Base-by-base conservation (phyloP, 2,888 invertebrate genomes). In the Xylota segnis region DNA sequence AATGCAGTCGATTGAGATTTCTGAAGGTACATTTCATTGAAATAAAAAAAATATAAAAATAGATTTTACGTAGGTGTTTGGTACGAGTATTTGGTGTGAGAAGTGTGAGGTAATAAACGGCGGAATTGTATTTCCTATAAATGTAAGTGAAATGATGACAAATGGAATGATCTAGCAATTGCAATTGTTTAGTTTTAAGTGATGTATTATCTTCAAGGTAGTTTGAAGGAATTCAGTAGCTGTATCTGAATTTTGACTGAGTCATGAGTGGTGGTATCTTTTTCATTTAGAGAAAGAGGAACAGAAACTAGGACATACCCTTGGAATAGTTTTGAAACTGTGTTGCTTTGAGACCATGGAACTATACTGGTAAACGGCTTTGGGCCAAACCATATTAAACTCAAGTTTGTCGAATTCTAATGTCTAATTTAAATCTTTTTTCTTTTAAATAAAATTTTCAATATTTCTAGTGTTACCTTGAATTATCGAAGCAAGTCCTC, bases 61-160 rank as follows among this genome's bases (percentile, higher is more conserved):
- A 84, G 71, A 84, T 23, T 63, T 63, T 47, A 81, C 65, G 81
- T 84, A 76, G 84, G 81, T 76, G 84, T 59, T 78, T 16, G 61
- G 32, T 71, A n/a, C 34, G 56, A 32, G 29, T 37, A n/a, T 65
- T 34, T n/a, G 7, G 27, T 10, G 43, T 9, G 61, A 66, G 32
- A 59, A 5, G 18, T 56, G 40, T 52, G 40, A 50, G 68, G 76
- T 68, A 63, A 50, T 43, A 27, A 7, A 76, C 63, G 12, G 34
- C 43, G 32, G 7, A 34, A 72, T 47, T 76, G 47, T 16, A 12
- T 61, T 72, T 54, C 45, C 56, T 59, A 27, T 47, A 27, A 23
- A 56, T 58, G 43, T 47, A 29, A 65, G 14, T 47, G 43, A 59
- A 50, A 52, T 32, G 83, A 83, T 83, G 83, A 78, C 78, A 78